These are phyloP conservation scores for Lasioglossum lativentre DNA, from an alignment of 2,888 invertebrate genomes.

Conservation along the genomic window DNA sequence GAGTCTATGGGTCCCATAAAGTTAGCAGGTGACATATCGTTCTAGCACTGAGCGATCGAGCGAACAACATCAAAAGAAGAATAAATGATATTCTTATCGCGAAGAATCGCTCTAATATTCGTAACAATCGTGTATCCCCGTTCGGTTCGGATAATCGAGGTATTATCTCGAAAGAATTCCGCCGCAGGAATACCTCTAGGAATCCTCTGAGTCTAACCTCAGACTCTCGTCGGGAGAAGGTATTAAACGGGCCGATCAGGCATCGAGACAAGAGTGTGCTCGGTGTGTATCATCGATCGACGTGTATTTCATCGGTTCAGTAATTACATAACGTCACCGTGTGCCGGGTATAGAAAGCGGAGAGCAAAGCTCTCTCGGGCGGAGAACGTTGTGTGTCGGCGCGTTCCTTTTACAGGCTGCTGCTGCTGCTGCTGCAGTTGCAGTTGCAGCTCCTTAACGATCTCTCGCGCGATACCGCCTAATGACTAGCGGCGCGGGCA, in stretches of 20 bases:
- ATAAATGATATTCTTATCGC: too few relatives aligned
- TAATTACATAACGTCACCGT: constrained; percentile 69
- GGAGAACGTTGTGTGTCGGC: constrained; percentile 35
- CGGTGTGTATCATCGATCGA: constrained; percentile 47
- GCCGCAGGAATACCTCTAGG: not conserved
- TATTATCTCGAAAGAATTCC: not conserved
- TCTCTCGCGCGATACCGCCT: constrained; percentile 72
- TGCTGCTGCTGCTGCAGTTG: not conserved
- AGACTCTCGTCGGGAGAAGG: not conserved
- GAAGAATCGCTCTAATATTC: too few relatives aligned
- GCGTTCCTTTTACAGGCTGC: constrained; percentile 65
- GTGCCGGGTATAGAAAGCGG: constrained; percentile 45
- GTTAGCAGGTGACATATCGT: too few relatives aligned
- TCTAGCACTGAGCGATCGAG: too few relatives aligned
- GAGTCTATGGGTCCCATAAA: too few relatives aligned
- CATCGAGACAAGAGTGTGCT: constrained; percentile 30
- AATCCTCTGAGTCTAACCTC: not conserved
- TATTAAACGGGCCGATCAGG: constrained; percentile 47
- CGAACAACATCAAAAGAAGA: too few relatives aligned
- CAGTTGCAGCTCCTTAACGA: constrained; percentile 64
- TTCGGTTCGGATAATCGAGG: too few relatives aligned
- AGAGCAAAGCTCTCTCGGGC: constrained; percentile 34
- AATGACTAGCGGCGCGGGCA: constrained; percentile 70
- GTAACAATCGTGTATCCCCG: too few relatives aligned
- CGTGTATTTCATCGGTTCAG: constrained; percentile 42